Evolutionary conservation across 2,888 invertebrate genomes (phyloP).

Genomic region (Cheilosia pagana): DNA sequence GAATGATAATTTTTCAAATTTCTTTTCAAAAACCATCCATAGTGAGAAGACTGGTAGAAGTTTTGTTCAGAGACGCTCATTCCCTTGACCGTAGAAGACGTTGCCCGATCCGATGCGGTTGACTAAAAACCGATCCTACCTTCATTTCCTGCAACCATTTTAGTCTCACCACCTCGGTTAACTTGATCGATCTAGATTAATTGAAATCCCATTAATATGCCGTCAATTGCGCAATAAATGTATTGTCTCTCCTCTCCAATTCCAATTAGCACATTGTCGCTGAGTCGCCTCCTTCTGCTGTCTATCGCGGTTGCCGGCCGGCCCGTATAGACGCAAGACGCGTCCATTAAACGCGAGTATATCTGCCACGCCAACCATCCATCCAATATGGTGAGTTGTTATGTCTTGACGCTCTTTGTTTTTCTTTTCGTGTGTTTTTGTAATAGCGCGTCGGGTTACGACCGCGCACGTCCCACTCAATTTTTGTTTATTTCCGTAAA

Average conservation of each 20-base stretch:
- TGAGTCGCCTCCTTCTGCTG: constrained; percentile 6
- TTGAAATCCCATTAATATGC: constrained; percentile 37
- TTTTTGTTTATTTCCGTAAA: constrained; percentile 74
- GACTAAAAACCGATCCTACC: not conserved
- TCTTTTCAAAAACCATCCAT: too few relatives aligned
- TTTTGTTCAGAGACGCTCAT: too few relatives aligned
- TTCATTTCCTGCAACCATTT: not conserved
- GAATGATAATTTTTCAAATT: too few relatives aligned
- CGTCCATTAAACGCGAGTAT: constrained; percentile 59
- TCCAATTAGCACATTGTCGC: constrained; percentile 69
- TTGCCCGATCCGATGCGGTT: too few relatives aligned
- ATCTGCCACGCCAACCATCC: constrained; percentile 29
- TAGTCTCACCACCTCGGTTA: constrained; percentile 7
- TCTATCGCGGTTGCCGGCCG: constrained; percentile 22
- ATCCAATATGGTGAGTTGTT: constrained; percentile 24
- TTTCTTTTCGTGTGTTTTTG: constrained; percentile 47
- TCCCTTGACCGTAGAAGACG: too few relatives aligned
- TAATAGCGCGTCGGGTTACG: constrained; percentile 71
- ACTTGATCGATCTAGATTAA: constrained; percentile 34
- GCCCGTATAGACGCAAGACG: constrained; percentile 14
- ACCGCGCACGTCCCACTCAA: constrained; percentile 73
- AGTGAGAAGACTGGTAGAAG: too few relatives aligned
- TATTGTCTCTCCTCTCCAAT: constrained; percentile 33
- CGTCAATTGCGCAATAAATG: constrained; percentile 58
- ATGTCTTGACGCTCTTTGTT: constrained; percentile 4